Conservation (phyloP, 2,888 invertebrate species). For the Fabriciana adippe region DNA sequence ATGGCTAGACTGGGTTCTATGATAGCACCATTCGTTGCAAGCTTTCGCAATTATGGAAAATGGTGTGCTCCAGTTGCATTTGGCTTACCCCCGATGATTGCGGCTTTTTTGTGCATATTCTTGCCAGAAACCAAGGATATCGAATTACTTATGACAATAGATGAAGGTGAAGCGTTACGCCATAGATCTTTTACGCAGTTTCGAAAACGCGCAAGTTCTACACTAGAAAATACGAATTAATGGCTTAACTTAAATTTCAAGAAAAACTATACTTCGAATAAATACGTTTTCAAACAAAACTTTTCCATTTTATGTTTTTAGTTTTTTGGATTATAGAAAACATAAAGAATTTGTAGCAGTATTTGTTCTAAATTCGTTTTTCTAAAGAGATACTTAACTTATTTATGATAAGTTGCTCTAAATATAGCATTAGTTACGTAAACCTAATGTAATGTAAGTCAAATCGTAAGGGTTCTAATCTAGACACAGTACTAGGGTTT, state of each 20-base stretch:
- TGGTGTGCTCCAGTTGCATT: slow-evolving; percentile 86
- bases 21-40: slow-evolving; percentile 89
- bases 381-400: neutral
- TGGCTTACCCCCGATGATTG: slow-evolving; percentile 85
- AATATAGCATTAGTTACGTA: slow-evolving; percentile 29
- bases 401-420: slow-evolving; percentile 6
- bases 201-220: too few species aligned
- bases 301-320: too few species aligned
- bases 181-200: too few species aligned
- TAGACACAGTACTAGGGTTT: slow-evolving; percentile 57
- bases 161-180: slow-evolving; percentile 84
- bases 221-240: too few species aligned
- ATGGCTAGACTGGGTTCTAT: slow-evolving; percentile 92
- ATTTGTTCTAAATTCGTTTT: slow-evolving; percentile 72
- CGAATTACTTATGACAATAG: slow-evolving; percentile 87
- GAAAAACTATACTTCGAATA: too few species aligned
- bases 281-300: too few species aligned
- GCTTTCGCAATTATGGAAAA: slow-evolving; percentile 67
- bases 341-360: slow-evolving; percentile 75
- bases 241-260: too few species aligned
- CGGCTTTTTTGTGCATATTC: slow-evolving; percentile 84
- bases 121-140: slow-evolving; percentile 90
- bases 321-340: too few species aligned
- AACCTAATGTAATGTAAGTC: slow-evolving; percentile 34
- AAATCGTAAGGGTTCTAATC: slow-evolving; percentile 69